Evolutionary conservation across 2,888 invertebrate species (phyloP).

Genomic region (Leptarthrus brevirostris): DNA sequence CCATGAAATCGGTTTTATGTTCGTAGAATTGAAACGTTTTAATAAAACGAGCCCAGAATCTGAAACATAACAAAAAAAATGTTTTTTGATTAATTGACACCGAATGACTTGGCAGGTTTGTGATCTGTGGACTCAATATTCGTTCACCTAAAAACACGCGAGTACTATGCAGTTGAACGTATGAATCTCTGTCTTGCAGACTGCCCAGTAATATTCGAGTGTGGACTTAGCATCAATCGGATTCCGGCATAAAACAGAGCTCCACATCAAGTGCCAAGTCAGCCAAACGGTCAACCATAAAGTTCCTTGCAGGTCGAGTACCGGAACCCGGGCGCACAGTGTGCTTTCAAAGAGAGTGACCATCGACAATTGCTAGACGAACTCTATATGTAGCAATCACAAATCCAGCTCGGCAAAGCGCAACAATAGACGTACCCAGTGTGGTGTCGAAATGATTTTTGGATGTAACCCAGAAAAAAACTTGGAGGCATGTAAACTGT

Average conservation of each 20-base stretch:
- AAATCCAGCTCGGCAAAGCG: conserved; percentile 49
- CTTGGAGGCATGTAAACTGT: conserved; percentile 46
- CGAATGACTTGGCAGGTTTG: conserved; percentile 52
- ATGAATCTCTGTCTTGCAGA: conserved; percentile 37
- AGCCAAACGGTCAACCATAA: conserved; percentile 29
- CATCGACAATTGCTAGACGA: conserved; percentile 49
- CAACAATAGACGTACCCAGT: conserved; percentile 51
- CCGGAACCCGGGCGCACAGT: conserved; percentile 17
- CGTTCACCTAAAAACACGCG: conserved; percentile 41
- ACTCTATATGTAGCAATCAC: conserved; percentile 45
- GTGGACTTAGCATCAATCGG: not conserved
- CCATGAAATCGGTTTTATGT: conserved; percentile 52
- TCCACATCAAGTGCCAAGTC: not conserved
- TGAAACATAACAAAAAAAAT: conserved; percentile 60
- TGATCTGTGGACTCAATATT: conserved; percentile 45
- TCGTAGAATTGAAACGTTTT: conserved; percentile 52
- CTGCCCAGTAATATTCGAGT: conserved; percentile 32
- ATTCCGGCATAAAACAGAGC: not conserved
- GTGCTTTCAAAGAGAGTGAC: conserved; percentile 36
- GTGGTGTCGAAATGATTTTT: conserved; percentile 52
- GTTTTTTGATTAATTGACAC: conserved; percentile 56
- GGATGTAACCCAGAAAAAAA: conserved; percentile 32
- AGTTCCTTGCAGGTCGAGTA: conserved; percentile 30
- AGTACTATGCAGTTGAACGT: conserved; percentile 18
- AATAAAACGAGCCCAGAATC: conserved; percentile 66